Conservation (phyloP, 2,113 vertebrate species). For the Notothenia coriiceps region DNA sequence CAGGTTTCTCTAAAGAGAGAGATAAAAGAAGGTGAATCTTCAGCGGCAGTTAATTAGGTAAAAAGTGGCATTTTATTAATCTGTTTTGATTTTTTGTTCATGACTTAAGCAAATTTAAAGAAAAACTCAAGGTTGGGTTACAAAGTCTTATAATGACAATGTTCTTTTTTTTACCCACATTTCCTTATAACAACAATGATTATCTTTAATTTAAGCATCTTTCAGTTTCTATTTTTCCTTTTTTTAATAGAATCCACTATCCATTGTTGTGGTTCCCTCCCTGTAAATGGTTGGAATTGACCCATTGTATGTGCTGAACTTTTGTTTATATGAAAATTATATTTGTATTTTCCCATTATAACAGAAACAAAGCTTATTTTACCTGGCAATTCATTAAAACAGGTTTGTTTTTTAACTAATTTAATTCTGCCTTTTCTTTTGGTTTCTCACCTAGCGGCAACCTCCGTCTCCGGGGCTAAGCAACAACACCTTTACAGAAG, state of each 20-base stretch:
- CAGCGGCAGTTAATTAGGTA: constrained; percentile 47
- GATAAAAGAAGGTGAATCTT: constrained; percentile 38
- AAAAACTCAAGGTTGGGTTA: constrained; percentile 20
- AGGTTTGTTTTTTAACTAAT: background rate
- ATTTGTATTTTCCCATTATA: too few species aligned
- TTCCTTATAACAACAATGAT: background rate
- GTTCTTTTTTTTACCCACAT: constrained; percentile 4
- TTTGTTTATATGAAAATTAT: background rate
- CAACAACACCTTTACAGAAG: background rate
- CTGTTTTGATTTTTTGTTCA: constrained; percentile 22
- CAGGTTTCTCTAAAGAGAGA: constrained; percentile 21
- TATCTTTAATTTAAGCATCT: too few species aligned
- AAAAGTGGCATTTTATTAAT: constrained; percentile 13
- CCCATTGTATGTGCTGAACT: background rate
- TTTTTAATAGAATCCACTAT: too few species aligned
- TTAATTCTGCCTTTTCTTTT: background rate
- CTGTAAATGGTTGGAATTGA: background rate
- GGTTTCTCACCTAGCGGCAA: background rate
- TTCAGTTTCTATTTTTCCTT: too few species aligned
- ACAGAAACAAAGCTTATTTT: too few species aligned
- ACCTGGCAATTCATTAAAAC: too few species aligned
- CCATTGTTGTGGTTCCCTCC: too few species aligned
- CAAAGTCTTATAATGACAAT: constrained; percentile 22
- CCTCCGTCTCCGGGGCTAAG: background rate
- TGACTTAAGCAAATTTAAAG: background rate